Evolutionary conservation across 2,888 invertebrate species (phyloP).

Genomic region (Phengaris alcon): DNA sequence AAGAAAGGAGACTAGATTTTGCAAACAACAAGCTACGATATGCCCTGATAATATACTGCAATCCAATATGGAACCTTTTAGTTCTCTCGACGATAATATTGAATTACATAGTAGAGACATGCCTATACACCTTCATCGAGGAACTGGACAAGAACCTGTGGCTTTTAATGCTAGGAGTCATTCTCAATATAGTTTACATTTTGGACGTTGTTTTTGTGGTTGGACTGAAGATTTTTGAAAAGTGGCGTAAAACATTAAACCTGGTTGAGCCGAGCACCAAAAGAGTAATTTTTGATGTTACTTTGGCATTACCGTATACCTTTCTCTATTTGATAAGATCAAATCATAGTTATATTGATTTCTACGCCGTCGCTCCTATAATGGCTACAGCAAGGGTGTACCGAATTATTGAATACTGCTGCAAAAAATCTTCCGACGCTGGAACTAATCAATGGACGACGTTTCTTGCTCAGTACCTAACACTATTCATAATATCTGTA

Average conservation of each 20-base stretch:
- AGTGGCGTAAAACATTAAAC: slow-evolving; percentile 71
- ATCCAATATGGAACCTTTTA: slow-evolving; percentile 61
- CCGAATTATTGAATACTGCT: slow-evolving; percentile 66
- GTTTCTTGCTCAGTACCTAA: slow-evolving; percentile 70
- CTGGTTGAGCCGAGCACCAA: slow-evolving; percentile 63
- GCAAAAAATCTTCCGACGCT: slow-evolving; percentile 64
- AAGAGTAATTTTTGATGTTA: slow-evolving; percentile 56
- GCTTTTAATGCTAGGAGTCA: slow-evolving; percentile 53
- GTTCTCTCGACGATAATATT: slow-evolving; percentile 57
- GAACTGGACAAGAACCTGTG: slow-evolving; percentile 50
- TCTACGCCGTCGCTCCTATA: slow-evolving; percentile 60
- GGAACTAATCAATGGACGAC: slow-evolving; percentile 74
- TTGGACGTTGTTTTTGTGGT: slow-evolving; percentile 60
- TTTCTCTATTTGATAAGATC: slow-evolving; percentile 55
- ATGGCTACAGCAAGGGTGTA: slow-evolving; percentile 63
- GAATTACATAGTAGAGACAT: slow-evolving; percentile 63
- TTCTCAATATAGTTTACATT: slow-evolving; percentile 58
- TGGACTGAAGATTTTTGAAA: slow-evolving; percentile 64
- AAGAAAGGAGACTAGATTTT: slow-evolving; percentile 63
- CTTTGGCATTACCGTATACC: slow-evolving; percentile 62
- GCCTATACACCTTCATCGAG: slow-evolving; percentile 61
- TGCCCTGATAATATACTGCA: slow-evolving; percentile 61
- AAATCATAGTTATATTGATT: slow-evolving; percentile 47
- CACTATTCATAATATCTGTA: slow-evolving; percentile 63
- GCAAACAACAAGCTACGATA: slow-evolving; percentile 58